These are phyloP conservation scores for Lepidurus couesii DNA, from an alignment of 1,140 invertebrate genomes.

Conservation along the genomic window DNA sequence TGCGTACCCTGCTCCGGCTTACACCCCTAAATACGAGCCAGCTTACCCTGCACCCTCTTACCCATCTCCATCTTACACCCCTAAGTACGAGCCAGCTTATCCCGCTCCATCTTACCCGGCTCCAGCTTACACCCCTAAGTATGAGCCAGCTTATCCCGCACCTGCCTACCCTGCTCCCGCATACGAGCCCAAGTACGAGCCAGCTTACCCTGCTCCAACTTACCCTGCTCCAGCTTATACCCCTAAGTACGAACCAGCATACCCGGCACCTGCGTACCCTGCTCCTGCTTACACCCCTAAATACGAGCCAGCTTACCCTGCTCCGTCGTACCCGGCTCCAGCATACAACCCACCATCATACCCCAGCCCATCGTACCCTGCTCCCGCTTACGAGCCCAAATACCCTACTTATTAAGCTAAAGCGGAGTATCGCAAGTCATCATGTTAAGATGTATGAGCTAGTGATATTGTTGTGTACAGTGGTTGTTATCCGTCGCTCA, in stretches of 20 bases:
- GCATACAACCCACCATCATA: neutral
- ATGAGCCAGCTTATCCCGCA: neutral
- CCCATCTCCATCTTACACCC: neutral
- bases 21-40: neutral
- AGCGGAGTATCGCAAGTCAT: neutral
- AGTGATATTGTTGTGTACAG: conserved; percentile 6
- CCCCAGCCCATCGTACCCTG: too few relatives aligned
- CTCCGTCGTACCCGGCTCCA: neutral
- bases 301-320: neutral
- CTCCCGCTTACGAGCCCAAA: neutral
- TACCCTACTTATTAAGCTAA: neutral
- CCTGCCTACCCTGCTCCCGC: neutral
- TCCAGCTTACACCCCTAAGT: neutral
- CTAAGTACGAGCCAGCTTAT: neutral
- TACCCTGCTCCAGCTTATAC: neutral
- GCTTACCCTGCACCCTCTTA: neutral
- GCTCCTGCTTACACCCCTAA: neutral
- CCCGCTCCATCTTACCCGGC: neutral
- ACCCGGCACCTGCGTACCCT: neutral
- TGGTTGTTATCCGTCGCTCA: conserved; percentile 3
- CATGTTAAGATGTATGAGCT: neutral
- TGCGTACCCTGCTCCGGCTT: neutral
- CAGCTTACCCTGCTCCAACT: neutral
- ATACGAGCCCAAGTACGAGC: neutral
- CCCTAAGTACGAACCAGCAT: neutral